Base-by-base conservation (phyloP, 2,888 invertebrate genomes). In the Habrosyne pyritoides region DNA sequence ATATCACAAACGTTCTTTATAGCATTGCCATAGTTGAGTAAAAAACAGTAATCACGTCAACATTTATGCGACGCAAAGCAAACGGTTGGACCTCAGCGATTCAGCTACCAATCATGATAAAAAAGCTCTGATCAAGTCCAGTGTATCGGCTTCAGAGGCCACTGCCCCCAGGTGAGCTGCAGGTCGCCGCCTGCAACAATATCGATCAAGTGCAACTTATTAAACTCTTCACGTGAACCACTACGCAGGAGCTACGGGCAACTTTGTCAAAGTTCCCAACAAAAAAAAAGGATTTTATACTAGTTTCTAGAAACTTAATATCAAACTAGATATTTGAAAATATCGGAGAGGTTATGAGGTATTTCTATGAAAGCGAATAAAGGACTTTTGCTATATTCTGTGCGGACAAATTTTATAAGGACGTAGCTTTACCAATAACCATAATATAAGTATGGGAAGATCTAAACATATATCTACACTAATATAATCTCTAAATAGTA, bases 241-340 rank as follows among this genome's bases (percentile, higher is more conserved):
- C 21, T 21, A 22, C 21, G 10, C 53, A 54, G 54, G 42, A 57
- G 42, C 42, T 18, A 18, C 42, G 8, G 14, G 18, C 5, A 18
- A 42, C 42, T 42, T 42, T 42, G 18, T 4, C 42, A 42, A 42
- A 42, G 42, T 42, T 42, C 7, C 8, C 42, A 18, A 42, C 42
- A 42, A 42, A 42, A 42, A 24, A 24, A 42, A 42, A 42, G 18
- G 14, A 42, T 42, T 42, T 42, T 18, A 42, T 42, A 42, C 18
- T 8, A 18, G 42, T 42, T 57, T 42, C 42, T 42, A 42, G 42
- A 42, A 42, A 42, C 6, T n/a, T 42, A 42, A 42, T 42, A 42
- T 42, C 42, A 42, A 42, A 36, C 18, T 18, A 42, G 1, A 42
- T 18, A 18, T 18, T 2, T 42, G 42, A 18, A 42, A 36, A 42